These are phyloP conservation scores for Drosophila picticornis DNA, from an alignment of 2,888 invertebrate species.

Conservation along the genomic window DNA sequence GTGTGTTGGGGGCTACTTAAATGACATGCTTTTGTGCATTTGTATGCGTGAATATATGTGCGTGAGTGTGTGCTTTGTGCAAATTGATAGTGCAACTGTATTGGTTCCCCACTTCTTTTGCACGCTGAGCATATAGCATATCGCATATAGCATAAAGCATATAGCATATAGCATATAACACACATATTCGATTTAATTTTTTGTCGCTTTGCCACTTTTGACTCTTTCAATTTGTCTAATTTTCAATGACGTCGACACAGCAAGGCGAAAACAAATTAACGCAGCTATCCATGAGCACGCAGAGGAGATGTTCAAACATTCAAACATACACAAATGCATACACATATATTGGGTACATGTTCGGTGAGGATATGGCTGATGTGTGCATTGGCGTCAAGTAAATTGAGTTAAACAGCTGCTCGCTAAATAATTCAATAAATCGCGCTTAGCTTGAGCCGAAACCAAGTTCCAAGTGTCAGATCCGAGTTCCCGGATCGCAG, in stretches of 20 bases:
- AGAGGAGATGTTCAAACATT: slow-evolving; percentile 7
- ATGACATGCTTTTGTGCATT: slow-evolving; percentile 51
- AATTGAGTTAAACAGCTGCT: slow-evolving; percentile 81
- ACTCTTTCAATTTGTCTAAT: slow-evolving; percentile 79
- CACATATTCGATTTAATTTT: slow-evolving; percentile 21
- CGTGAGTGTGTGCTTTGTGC: slow-evolving; percentile 38
- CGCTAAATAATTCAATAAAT: slow-evolving; percentile 79
- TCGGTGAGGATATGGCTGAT: slow-evolving; percentile 20
- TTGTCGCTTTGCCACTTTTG: slow-evolving; percentile 65
- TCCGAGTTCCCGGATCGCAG: slow-evolving; percentile 15
- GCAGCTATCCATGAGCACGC: slow-evolving; percentile 46
- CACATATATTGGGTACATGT: slow-evolving; percentile 13
- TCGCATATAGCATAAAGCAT: not conserved
- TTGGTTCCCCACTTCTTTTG: slow-evolving; percentile 29
- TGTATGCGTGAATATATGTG: not conserved
- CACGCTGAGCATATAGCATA: slow-evolving; percentile 3
- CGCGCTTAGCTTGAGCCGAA: slow-evolving; percentile 57
- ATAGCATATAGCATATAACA: not conserved
- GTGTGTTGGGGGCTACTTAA: slow-evolving; percentile 68
- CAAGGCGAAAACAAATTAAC: slow-evolving; percentile 73
- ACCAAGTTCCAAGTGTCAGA: slow-evolving; percentile 41
- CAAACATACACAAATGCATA: not conserved
- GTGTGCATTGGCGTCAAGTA: slow-evolving; percentile 54
- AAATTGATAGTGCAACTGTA: slow-evolving; percentile 68
- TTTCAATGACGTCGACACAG: slow-evolving; percentile 72